A percentile compares a stretch with the other conserved stretches of the same genome.
Conservation (phyloP, 2,797 vertebrate genomes). For the Myripristis jacobus region DNA sequence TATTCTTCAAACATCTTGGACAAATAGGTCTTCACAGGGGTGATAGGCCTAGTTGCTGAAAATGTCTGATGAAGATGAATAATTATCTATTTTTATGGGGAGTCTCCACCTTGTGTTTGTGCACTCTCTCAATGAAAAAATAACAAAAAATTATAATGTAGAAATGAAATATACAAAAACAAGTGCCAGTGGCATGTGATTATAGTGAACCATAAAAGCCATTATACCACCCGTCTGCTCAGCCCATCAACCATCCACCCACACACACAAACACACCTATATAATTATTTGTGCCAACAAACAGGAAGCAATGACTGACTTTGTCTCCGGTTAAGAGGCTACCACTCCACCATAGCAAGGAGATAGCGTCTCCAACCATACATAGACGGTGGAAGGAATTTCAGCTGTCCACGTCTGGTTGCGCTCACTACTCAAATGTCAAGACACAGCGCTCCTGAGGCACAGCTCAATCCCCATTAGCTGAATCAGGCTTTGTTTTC, state of each 20-base stretch:
- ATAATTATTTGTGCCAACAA: not conserved
- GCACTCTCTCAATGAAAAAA: too few relatives aligned
- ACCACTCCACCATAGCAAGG: not conserved
- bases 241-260: not conserved
- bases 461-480: slow-evolving; percentile 17
- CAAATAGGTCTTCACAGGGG: too few relatives aligned
- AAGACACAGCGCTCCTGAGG: slow-evolving; percentile 21
- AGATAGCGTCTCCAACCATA: slow-evolving; percentile 17
- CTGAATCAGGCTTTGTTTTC: slow-evolving; percentile 32
- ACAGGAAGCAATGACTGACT: not conserved
- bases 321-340: slow-evolving; percentile 10
- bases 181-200: not conserved
- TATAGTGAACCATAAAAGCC: not conserved
- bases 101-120: too few relatives aligned
- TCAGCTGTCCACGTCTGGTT: slow-evolving; percentile 38
- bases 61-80: too few relatives aligned
- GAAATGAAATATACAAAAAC: not conserved
- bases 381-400: slow-evolving; percentile 44
- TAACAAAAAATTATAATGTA: not conserved
- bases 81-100: too few relatives aligned
- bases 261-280: too few relatives aligned
- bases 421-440: slow-evolving; percentile 41
- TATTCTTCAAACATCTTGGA: too few relatives aligned
- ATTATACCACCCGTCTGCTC: not conserved
- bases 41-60: too few relatives aligned